Percentiles rank a stretch among this genome's conserved stretches.
phyloP scores from a whole-genome alignment of 2,797 vertebrate species.

The Adelosebastes latens region DNA sequence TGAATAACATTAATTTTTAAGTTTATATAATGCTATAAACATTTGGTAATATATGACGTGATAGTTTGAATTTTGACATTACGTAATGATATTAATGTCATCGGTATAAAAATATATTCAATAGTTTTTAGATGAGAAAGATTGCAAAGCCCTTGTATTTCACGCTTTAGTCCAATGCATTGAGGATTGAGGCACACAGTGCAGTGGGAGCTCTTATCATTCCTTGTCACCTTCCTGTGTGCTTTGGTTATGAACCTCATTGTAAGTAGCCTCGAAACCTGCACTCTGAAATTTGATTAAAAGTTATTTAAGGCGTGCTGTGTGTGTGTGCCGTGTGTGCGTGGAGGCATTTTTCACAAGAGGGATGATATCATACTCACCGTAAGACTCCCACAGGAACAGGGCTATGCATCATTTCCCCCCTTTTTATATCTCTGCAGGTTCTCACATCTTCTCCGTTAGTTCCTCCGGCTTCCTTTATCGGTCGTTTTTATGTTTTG shows the following conservation, averaged over 20 bases:
- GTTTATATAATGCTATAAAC: not conserved
- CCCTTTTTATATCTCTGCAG: constrained; percentile 72
- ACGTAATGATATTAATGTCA: not conserved
- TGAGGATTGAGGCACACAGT: not conserved
- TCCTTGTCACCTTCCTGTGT: constrained; percentile 47
- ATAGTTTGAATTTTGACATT: not conserved
- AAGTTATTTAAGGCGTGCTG: constrained; percentile 73
- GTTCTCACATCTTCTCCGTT: constrained; percentile 62
- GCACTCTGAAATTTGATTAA: constrained; percentile 78
- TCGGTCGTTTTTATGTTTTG: constrained; percentile 40
- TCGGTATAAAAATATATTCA: not conserved
- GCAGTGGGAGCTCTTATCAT: constrained; percentile 34
- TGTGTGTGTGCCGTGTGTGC: constrained; percentile 9
- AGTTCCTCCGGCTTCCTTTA: constrained; percentile 52
- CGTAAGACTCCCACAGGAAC: constrained; percentile 73
- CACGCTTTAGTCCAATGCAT: not conserved
- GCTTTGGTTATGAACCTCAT: constrained; percentile 66
- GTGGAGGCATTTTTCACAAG: constrained; percentile 75
- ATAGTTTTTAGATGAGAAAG: not conserved
- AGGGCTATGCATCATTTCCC: constrained; percentile 71
- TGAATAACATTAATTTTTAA: not conserved
- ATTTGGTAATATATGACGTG: not conserved
- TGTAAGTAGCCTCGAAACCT: constrained; percentile 64
- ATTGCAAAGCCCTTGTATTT: not conserved
- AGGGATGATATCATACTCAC: constrained; percentile 78